Percentiles rank a stretch among this genome's conserved stretches.
These are phyloP conservation scores for Drosophila bunnanda DNA, from an alignment of 2,888 invertebrate genomes.

Conservation along the genomic window DNA sequence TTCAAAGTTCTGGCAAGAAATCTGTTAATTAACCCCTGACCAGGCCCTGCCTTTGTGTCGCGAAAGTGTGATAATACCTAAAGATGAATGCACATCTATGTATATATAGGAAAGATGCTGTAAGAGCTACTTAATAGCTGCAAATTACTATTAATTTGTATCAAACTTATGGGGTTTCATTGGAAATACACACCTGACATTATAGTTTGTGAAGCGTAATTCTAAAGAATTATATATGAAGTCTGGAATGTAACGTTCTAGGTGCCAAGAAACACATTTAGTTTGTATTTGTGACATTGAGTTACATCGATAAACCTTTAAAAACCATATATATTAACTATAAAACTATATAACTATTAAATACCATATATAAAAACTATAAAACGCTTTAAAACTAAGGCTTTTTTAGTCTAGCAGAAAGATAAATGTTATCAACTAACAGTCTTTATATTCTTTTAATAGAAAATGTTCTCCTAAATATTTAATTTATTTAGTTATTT, in stretches of 20 bases:
- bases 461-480: neutral
- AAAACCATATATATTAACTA: too few species aligned
- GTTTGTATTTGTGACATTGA: too few species aligned
- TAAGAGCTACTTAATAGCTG: neutral
- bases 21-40: slow-evolving; percentile 52
- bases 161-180: neutral
- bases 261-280: neutral
- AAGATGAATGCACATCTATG: neutral
- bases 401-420: neutral
- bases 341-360: too few species aligned
- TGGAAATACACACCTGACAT: neutral
- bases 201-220: neutral
- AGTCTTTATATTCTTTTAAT: neutral
- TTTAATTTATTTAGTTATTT: too few species aligned
- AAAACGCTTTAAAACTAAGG: neutral
- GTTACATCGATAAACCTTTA: too few species aligned
- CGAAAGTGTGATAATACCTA: slow-evolving; percentile 7
- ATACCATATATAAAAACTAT: neutral
- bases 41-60: slow-evolving; percentile 21
- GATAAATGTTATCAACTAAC: neutral
- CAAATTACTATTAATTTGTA: neutral
- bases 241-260: neutral
- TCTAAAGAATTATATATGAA: neutral
- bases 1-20: slow-evolving; percentile 60
- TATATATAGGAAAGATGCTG: neutral